Percentiles rank a stretch among this genome's conserved stretches.
phyloP scores from a whole-genome alignment of 2,888 invertebrate genomes.

The Parnassius mnemosyne region DNA sequence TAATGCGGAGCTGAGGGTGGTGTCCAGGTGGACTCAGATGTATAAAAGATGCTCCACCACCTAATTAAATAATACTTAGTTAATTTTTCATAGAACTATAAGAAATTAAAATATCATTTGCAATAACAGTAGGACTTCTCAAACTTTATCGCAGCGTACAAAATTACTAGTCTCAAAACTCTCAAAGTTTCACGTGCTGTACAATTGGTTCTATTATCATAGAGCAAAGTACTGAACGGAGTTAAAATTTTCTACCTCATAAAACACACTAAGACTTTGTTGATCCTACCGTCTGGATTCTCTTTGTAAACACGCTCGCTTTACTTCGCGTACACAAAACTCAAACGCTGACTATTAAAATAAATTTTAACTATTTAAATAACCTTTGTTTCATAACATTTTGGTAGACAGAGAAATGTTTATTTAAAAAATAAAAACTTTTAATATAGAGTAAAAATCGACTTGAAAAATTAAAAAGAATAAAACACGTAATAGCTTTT shows the following conservation, averaged over 20 bases:
- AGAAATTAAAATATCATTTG: neutral
- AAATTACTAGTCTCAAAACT: conserved; percentile 26
- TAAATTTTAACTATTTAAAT: conserved; percentile 15
- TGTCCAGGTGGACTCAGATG: too few relatives aligned
- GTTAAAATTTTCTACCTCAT: conserved; percentile 58
- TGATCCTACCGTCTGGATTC: conserved; percentile 42
- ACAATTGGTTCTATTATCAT: conserved; percentile 64
- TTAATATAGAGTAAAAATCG: too few relatives aligned
- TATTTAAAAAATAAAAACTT: too few relatives aligned
- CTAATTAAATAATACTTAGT: too few relatives aligned
- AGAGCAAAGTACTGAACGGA: conserved; percentile 51
- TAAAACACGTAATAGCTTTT: too few relatives aligned
- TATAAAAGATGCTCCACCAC: too few relatives aligned
- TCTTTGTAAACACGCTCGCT: conserved; percentile 42
- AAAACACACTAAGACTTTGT: conserved; percentile 53
- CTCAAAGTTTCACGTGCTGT: conserved; percentile 52
- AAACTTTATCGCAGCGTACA: conserved; percentile 25
- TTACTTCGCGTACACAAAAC: conserved; percentile 27
- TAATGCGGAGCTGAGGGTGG: too few relatives aligned
- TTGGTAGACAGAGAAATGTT: too few relatives aligned
- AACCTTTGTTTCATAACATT: too few relatives aligned
- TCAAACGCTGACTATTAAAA: conserved; percentile 30
- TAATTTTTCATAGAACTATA: too few relatives aligned
- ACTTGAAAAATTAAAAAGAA: too few relatives aligned
- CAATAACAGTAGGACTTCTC: conserved; percentile 13